Evolutionary conservation across 2,888 invertebrate genomes (phyloP).

Genomic region (Hypsopygia costalis): DNA sequence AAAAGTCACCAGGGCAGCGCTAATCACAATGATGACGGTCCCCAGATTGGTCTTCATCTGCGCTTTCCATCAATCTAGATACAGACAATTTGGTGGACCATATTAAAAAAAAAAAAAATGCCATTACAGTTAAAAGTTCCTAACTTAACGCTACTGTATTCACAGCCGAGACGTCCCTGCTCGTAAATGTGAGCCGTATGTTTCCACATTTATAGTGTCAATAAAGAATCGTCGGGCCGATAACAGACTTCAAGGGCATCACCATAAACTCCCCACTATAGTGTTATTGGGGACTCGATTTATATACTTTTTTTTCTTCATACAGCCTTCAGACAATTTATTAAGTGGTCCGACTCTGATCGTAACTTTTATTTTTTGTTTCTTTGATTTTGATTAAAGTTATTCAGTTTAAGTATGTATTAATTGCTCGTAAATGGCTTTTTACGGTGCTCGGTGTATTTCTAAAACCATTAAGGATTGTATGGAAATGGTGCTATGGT

Average conservation of each 20-base stretch:
- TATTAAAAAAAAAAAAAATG: no score
- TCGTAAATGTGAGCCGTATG: slow-evolving; percentile 38
- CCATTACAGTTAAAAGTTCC: no score
- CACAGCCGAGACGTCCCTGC: slow-evolving; percentile 8
- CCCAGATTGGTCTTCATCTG: no score
- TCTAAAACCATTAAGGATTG: slow-evolving; percentile 1
- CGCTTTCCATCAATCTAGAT: no score
- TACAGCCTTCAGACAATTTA: slow-evolving; percentile 58
- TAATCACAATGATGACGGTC: no score
- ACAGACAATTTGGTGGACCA: no score
- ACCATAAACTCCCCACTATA: slow-evolving; percentile 70
- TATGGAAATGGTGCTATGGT: background rate
- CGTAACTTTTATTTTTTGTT: slow-evolving; percentile 40
- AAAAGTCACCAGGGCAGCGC: no score
- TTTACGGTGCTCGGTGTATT: slow-evolving; percentile 16
- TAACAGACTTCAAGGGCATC: slow-evolving; percentile 65
- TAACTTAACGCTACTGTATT: background rate
- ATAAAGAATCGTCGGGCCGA: slow-evolving; percentile 67
- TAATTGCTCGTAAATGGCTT: slow-evolving; percentile 45
- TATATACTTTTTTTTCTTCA: slow-evolving; percentile 51
- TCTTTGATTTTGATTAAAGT: slow-evolving; percentile 41
- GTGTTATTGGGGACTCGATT: slow-evolving; percentile 71
- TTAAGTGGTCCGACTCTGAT: slow-evolving; percentile 56
- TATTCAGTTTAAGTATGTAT: slow-evolving; percentile 48
- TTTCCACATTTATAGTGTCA: slow-evolving; percentile 58